These are phyloP conservation scores for Pocillopora verrucosa DNA, from an alignment of 64 coral and sea anemone species.

Conservation along the genomic window DNA sequence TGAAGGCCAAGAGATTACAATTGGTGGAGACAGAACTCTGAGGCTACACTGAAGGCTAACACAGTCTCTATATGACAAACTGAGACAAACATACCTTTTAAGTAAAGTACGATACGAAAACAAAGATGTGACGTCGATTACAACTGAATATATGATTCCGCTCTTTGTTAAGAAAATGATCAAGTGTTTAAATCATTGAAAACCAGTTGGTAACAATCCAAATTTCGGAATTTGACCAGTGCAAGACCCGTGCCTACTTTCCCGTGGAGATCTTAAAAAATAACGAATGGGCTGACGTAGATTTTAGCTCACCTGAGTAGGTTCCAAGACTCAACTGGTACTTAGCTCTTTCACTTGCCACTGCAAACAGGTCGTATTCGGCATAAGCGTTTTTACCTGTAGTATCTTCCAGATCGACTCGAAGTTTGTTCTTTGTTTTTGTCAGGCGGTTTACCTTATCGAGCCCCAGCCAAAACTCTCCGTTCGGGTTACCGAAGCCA, in stretches of 20 bases:
- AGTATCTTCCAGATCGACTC: slow-evolving; percentile 41
- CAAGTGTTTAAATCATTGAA: no score
- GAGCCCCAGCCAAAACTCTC: slow-evolving; percentile 60
- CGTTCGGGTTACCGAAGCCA: slow-evolving; percentile 54
- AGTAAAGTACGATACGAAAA: no score
- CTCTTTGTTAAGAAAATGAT: no score
- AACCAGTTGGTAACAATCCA: no score
- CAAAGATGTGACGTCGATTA: no score
- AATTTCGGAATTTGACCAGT: no score
- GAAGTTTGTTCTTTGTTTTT: slow-evolving; percentile 6
- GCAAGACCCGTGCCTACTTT: background rate
- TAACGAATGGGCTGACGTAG: background rate
- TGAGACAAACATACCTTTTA: no score
- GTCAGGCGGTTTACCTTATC: slow-evolving; percentile 60
- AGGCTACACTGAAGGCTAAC: background rate
- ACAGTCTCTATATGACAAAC: no score
- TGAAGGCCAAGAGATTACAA: no score
- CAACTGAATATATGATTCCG: no score
- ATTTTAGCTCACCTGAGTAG: slow-evolving; percentile 25
- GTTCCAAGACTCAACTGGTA: slow-evolving; percentile 42
- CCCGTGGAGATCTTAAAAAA: no score
- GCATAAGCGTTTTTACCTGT: slow-evolving; percentile 38
- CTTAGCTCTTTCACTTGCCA: slow-evolving; percentile 33
- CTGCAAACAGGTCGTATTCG: slow-evolving; percentile 35
- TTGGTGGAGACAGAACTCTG: no score